These are phyloP conservation scores for Lypha dubia DNA, from an alignment of 2,888 invertebrate species.

Conservation along the genomic window DNA sequence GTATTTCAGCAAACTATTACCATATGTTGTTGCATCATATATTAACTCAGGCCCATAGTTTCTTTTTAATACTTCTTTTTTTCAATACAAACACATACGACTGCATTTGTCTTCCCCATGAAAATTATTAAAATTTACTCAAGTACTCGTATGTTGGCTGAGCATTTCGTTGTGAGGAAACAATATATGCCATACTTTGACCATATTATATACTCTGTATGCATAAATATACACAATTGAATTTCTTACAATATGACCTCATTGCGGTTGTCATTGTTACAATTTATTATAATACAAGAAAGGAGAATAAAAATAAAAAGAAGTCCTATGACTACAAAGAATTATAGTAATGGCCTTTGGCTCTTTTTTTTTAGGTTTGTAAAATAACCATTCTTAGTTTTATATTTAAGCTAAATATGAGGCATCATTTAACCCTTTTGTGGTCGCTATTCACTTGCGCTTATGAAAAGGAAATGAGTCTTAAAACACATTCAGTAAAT, in stretches of 20 bases:
- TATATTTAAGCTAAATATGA: constrained; percentile 36
- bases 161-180: constrained; percentile 34
- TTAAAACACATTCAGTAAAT: neutral
- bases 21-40: constrained; percentile 62
- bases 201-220: constrained; percentile 51
- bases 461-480: neutral
- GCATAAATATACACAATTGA: constrained; percentile 64
- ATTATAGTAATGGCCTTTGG: constrained; percentile 70
- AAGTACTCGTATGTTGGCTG: constrained; percentile 20
- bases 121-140: constrained; percentile 57
- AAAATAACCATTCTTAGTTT: constrained; percentile 43
- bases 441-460: neutral
- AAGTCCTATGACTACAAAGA: constrained; percentile 44
- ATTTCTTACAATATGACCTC: constrained; percentile 71
- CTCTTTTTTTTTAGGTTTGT: constrained; percentile 40
- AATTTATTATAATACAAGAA: constrained; percentile 68
- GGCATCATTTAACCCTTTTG: constrained; percentile 18
- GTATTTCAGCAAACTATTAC: constrained; percentile 55
- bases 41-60: constrained; percentile 27
- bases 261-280: constrained; percentile 72
- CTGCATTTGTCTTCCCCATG: neutral
- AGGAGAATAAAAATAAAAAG: constrained; percentile 37
- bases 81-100: neutral
- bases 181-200: constrained; percentile 54
- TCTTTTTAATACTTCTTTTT: constrained; percentile 23